Evolutionary conservation across 2,888 invertebrate species (phyloP), one percentile per base, ranked within the genome.

Genomic region (Lasius fuliginosus): DNA sequence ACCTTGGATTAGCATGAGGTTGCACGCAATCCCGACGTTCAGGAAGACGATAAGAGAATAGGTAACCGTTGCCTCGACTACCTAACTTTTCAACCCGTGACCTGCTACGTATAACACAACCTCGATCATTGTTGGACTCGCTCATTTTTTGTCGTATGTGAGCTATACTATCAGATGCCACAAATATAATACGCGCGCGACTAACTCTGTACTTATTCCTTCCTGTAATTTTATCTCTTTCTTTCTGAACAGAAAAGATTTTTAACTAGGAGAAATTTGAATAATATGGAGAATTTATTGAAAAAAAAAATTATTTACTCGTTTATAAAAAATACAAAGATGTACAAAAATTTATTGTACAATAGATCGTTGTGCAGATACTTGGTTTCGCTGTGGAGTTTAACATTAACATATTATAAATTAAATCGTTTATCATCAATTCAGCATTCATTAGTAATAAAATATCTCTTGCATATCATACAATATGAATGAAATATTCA

Each of bases 1-100:
- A 83, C 86, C 87, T 85, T 69, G 85, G 92, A 95, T 95, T 95
- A 94, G 94, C 94, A 95, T 95, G 93, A 90, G 90, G 85, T 86
- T 89, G 92, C 94, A 94, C 94, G 94, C 94, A 90, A 93, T 89
- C 88, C 91, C 91, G 90, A 93, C 93, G 93, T 94, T 92, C 92
- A 92, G 92, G 92, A 94, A 94, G 91, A 91, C 93, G 94, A 94
- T 94, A 94, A 94, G 93, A 77, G 88, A 85, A 87, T 87, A 85
- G 90, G 87, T 88, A 86, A 68, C 87, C 89, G 91, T 90, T 90
- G 84, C 90, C 91, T 88, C 87, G 88, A 69, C 84, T 86, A 82
- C 87, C 88, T 89, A 87, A 88, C 87, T 90, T 88, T 85, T 84
- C 85, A 84, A 88, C 86, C 87, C 82, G 83, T 85, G 82, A 81